phyloP scores from a whole-genome alignment of 1,140 invertebrate species.

The Drosophila suzukii region DNA sequence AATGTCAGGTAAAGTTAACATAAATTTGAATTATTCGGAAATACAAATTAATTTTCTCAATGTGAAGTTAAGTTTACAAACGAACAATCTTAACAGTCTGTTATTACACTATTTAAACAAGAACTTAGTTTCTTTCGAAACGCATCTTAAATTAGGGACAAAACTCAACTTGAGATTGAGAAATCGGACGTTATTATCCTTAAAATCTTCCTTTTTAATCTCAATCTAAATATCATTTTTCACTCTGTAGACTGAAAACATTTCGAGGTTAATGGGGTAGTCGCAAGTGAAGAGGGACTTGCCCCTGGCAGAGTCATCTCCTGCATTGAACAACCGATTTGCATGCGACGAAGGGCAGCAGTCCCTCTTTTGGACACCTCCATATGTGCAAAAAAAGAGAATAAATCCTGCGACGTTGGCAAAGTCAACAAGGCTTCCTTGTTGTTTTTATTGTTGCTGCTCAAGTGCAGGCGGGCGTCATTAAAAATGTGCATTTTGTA shows the following conservation, averaged over 20 bases:
- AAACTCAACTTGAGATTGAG: not conserved
- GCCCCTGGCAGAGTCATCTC: slow-evolving; percentile 31
- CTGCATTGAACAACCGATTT: slow-evolving; percentile 71
- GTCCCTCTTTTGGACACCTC: slow-evolving; percentile 12
- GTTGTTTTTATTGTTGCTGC: slow-evolving; percentile 46
- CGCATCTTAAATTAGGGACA: no score
- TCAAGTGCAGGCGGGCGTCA: slow-evolving; percentile 75
- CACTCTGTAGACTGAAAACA: slow-evolving; percentile 5
- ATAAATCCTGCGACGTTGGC: slow-evolving; percentile 44
- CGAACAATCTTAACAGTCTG: no score
- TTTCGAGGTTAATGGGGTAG: slow-evolving; percentile 75
- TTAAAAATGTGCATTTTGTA: slow-evolving; percentile 81
- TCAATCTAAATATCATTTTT: not conserved
- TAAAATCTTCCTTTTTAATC: not conserved
- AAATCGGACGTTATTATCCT: no score
- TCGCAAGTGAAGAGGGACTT: not conserved
- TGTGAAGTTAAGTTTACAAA: no score
- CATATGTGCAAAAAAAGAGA: slow-evolving; percentile 27
- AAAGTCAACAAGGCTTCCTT: slow-evolving; percentile 61
- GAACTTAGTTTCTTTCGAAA: no score
- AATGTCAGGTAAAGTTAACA: no score
- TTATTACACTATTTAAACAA: no score
- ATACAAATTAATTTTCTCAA: no score
- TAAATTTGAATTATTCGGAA: no score
- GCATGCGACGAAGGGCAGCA: slow-evolving; percentile 74